These are phyloP conservation scores for Nesogale talazaci DNA, from an alignment of 2,113 vertebrate genomes.

Conservation along the genomic window DNA sequence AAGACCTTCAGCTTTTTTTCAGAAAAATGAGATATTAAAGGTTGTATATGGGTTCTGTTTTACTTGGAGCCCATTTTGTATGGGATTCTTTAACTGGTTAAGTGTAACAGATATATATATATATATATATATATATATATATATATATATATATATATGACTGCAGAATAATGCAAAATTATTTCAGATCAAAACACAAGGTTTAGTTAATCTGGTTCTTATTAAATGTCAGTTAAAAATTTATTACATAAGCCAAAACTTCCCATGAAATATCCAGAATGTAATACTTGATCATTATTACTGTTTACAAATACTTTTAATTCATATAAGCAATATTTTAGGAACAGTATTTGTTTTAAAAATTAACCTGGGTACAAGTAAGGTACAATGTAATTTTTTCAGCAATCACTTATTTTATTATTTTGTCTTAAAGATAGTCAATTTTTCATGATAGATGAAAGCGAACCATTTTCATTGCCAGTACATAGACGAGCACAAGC, in stretches of 20 bases:
- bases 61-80: constrained; percentile 22
- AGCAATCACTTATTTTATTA: constrained; percentile 28
- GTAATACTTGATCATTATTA: constrained; percentile 32
- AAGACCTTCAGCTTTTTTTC: constrained; percentile 6
- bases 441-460: constrained; percentile 7
- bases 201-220: constrained; percentile 39
- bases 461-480: constrained; percentile 74
- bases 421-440: not conserved
- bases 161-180: constrained; percentile 48
- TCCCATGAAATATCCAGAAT: constrained; percentile 31
- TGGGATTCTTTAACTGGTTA: constrained; percentile 20
- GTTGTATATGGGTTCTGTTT: not conserved
- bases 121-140: no score
- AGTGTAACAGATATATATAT: constrained; percentile 34
- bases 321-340: constrained; percentile 39
- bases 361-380: constrained; percentile 23
- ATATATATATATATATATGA: no score
- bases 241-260: constrained; percentile 51
- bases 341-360: constrained; percentile 53
- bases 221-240: constrained; percentile 49
- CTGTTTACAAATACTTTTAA: not conserved
- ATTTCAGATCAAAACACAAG: constrained; percentile 41
- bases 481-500: not conserved
- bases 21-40: constrained; percentile 37
- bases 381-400: constrained; percentile 29